These are phyloP conservation scores for Nesoenas mayeri DNA, from an alignment of 2,113 vertebrate genomes.

Conservation along the genomic window DNA sequence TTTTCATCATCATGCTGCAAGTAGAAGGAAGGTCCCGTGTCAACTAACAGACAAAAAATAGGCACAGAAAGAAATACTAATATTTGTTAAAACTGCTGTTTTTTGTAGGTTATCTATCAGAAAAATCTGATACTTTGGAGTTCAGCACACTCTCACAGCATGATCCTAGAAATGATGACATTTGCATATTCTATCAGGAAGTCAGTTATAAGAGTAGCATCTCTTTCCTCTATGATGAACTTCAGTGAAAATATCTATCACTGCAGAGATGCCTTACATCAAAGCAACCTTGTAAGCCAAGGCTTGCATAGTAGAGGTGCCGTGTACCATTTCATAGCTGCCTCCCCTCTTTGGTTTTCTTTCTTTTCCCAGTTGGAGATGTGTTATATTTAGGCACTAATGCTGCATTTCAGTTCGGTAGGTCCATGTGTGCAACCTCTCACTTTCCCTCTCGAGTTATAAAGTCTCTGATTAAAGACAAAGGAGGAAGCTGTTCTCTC, in stretches of 20 bases:
- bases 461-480: background rate
- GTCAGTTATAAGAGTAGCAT: background rate
- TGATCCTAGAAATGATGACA: background rate
- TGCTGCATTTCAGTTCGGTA: background rate
- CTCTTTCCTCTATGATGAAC: background rate
- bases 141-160: background rate
- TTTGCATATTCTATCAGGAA: background rate
- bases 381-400: background rate
- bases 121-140: background rate
- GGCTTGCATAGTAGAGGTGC: background rate
- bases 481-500: background rate
- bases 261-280: background rate
- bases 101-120: background rate
- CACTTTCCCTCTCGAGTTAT: background rate
- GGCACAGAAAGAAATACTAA: background rate
- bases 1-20: background rate
- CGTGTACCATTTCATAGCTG: background rate
- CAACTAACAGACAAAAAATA: background rate
- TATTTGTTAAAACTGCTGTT: background rate
- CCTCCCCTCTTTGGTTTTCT: background rate
- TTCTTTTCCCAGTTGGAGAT: background rate
- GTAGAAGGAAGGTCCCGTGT: background rate
- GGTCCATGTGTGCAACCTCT: background rate
- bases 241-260: background rate
- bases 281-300: background rate